Evolutionary conservation across 1,140 invertebrate species (phyloP).

Genomic region (Melitaea cinxia): DNA sequence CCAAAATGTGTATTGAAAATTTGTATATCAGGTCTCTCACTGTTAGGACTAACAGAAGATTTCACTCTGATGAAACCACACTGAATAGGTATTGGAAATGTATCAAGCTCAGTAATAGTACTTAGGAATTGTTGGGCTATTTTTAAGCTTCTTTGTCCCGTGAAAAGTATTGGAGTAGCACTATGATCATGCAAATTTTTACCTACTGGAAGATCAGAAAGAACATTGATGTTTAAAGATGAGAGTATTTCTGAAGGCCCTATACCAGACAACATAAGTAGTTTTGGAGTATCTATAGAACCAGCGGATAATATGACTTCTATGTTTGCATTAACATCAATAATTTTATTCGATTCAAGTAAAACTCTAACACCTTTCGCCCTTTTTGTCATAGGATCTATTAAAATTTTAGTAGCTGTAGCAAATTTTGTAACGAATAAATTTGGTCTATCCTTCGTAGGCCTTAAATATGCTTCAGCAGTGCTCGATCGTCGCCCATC

Average conservation of each 20-base stretch:
- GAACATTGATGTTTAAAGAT: slow-evolving; percentile 81
- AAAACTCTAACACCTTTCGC: slow-evolving; percentile 84
- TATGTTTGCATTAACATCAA: slow-evolving; percentile 64
- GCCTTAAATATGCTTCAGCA: slow-evolving; percentile 83
- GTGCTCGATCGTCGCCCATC: slow-evolving; percentile 85
- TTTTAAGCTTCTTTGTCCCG: slow-evolving; percentile 50
- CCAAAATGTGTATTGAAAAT: slow-evolving; percentile 46
- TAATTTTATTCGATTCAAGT: slow-evolving; percentile 69
- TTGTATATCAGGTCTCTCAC: slow-evolving; percentile 58
- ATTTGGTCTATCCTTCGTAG: slow-evolving; percentile 82
- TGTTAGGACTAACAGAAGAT: slow-evolving; percentile 15
- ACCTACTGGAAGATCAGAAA: slow-evolving; percentile 86
- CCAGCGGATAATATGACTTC: slow-evolving; percentile 87
- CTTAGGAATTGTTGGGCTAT: slow-evolving; percentile 53
- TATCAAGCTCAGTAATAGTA: slow-evolving; percentile 48
- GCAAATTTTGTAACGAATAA: slow-evolving; percentile 73
- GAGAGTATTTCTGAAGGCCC: slow-evolving; percentile 83
- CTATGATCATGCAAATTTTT: slow-evolving; percentile 86
- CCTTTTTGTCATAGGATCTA: slow-evolving; percentile 84
- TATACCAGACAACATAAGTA: slow-evolving; percentile 86
- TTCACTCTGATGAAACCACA: slow-evolving; percentile 55
- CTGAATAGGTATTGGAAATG: slow-evolving; percentile 57
- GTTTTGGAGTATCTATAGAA: slow-evolving; percentile 84
- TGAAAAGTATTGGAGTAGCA: slow-evolving; percentile 51
- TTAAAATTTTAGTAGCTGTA: slow-evolving; percentile 81